Evolutionary conservation across 2,797 vertebrate genomes (phyloP), one percentile per base, ranked within the genome.

Genomic region (Cheirogaleus major): DNA sequence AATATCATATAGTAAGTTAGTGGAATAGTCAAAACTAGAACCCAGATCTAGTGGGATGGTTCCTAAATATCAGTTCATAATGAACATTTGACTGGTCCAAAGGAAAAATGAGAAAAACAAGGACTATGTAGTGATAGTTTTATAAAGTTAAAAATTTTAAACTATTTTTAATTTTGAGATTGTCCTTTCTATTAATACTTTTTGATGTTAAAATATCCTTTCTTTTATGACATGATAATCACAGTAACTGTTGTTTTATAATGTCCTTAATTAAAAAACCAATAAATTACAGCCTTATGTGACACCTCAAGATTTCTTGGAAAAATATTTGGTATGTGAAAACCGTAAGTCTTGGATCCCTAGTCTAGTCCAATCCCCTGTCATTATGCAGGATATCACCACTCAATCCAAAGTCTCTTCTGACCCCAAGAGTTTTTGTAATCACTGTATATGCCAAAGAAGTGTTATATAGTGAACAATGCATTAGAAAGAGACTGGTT

Each of bases 61-160:
- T 92, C 30, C 57, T 93, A 96, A 93, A 32, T 65, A 55, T 73
- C 14, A 93, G 10, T 82, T 90, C 73, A 80, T 95, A 82, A 72
- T 89, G 50, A 90, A 90, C 14, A 82, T 70, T 92, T 52, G n/a
- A 90, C 30, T 65, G 45, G 48, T 89, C 70, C 35, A 9, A 91
- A 73, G 30, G 35, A 57, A 93, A 95, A 91, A 76, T 52, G 32
- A 93, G 22, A 85, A 85, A 94, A 92, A 75, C 13, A 93, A 73
- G 4, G 11, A 52, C 23, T 75, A 65, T 90, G 5, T 65, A 63
- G 23, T 90, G 50, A 72, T 95, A 79, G 18, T 82, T 93, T 95
- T 22, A 80, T 43, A 65, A 89, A 80, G 23, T 81, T 88, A 95
- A 94, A 72, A 23, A 2, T 67, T 96, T 32, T 14, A 35, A 67